Conservation (phyloP, 2,888 invertebrate genomes). For the Acleris emargana region DNA sequence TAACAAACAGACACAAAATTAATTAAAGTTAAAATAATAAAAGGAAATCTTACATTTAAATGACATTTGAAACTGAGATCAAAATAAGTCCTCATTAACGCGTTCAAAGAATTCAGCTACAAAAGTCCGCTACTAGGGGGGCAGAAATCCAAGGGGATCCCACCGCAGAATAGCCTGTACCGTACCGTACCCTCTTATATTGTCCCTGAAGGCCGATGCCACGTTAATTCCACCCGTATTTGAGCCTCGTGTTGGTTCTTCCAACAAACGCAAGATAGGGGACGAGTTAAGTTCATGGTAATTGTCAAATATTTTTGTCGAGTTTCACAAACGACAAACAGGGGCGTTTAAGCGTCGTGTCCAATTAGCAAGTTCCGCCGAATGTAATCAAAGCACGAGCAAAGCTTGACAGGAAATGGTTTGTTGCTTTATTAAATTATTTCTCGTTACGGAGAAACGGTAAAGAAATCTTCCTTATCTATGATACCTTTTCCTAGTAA, state of each 20-base stretch:
- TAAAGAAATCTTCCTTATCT: constrained; percentile 1
- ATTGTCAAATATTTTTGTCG: constrained; percentile 36
- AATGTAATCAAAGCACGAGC: constrained; percentile 22
- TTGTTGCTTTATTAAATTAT: constrained; percentile 18
- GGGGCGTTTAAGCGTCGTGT: constrained; percentile 16
- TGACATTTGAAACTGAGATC: constrained; percentile 20
- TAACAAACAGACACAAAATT: no score
- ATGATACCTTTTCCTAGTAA: constrained; percentile 1
- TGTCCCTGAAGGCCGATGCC: constrained; percentile 35
- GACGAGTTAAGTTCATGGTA: constrained; percentile 35
- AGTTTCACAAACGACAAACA: constrained; percentile 30
- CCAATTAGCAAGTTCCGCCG: constrained; percentile 29
- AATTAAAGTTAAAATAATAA: neutral
- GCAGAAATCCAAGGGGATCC: constrained; percentile 32
- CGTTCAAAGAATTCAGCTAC: constrained; percentile 30
- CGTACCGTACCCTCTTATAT: constrained; percentile 21
- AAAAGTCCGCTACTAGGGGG: constrained; percentile 34
- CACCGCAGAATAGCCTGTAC: constrained; percentile 17
- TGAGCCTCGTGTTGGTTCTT: constrained; percentile 64
- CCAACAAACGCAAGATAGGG: constrained; percentile 35
- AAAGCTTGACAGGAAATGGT: constrained; percentile 1
- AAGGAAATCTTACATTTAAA: neutral
- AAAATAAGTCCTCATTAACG: constrained; percentile 31
- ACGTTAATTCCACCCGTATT: constrained; percentile 59
- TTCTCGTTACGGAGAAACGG: constrained; percentile 1